phyloP scores from a whole-genome alignment of 2,888 invertebrate species.

The Rutpela maculata region DNA sequence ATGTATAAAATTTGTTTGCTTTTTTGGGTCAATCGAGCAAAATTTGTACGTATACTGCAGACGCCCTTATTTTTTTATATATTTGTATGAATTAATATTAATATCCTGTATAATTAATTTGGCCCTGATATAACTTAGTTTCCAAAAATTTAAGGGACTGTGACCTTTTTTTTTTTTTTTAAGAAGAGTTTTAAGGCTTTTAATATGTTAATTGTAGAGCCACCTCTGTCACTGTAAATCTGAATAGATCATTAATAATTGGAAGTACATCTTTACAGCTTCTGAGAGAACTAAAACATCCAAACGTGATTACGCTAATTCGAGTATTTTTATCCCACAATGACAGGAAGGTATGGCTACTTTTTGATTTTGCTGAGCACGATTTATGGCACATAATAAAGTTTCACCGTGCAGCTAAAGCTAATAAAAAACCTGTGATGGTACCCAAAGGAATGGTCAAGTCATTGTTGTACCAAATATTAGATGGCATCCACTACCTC shows the following conservation, averaged over 20 bases:
- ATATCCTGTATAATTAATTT: too few species aligned
- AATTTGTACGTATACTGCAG: too few species aligned
- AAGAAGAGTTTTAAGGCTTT: background rate
- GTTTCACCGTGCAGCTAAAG: constrained; percentile 98
- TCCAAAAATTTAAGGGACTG: background rate
- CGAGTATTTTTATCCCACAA: constrained; percentile 97
- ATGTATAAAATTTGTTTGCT: too few species aligned
- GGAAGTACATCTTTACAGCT: constrained; percentile 79
- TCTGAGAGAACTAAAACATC: constrained; percentile 95
- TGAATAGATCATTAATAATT: constrained; percentile 2
- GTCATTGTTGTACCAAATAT: constrained; percentile 96
- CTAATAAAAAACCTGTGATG: constrained; percentile 96
- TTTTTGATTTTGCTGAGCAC: constrained; percentile 99
- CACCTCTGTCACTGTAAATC: background rate
- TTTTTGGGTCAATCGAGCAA: too few species aligned
- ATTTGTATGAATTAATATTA: too few species aligned
- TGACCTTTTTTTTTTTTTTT: too few species aligned
- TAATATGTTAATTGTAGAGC: background rate
- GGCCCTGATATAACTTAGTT: background rate
- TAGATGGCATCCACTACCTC: constrained; percentile 98
- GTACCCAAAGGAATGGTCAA: constrained; percentile 99
- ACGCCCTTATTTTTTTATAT: too few species aligned
- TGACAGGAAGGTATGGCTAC: constrained; percentile 96
- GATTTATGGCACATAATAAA: constrained; percentile 99
- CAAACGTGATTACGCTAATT: constrained; percentile 97